Percentiles rank a stretch among this genome's conserved stretches.
Conservation (phyloP, 92 coral and sea anemone genomes). For the Actinostola sp. region DNA sequence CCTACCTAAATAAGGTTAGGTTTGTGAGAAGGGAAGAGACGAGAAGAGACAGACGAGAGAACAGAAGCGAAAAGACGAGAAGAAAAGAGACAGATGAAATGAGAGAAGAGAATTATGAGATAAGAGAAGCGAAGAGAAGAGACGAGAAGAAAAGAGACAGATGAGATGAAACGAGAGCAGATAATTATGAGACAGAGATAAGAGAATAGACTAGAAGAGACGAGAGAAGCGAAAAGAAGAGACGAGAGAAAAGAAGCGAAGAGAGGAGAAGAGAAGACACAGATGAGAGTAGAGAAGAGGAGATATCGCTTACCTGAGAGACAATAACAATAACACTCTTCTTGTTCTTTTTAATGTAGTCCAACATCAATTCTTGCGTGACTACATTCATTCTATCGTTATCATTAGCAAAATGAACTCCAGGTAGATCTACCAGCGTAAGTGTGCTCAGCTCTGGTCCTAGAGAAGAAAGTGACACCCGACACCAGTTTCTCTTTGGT, state of each 20-base stretch:
- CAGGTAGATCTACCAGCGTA: conserved; percentile 85
- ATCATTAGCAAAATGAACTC: conserved; percentile 85
- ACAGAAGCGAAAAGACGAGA: not conserved
- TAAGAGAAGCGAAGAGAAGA: not conserved
- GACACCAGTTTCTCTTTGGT: too few relatives aligned
- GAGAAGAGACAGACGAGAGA: too few relatives aligned
- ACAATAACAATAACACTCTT: conserved; percentile 75
- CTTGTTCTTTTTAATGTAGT: conserved; percentile 76
- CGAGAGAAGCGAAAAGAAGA: too few relatives aligned
- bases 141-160: too few relatives aligned
- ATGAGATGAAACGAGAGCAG: too few relatives aligned
- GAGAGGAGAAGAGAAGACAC: too few relatives aligned
- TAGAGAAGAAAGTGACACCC: conserved; percentile 8
- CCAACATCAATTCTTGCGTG: conserved; percentile 67
- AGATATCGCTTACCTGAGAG: conserved; percentile 10
- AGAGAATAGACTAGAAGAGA: too few relatives aligned
- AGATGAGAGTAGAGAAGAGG: not conserved
- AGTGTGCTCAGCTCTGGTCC: conserved; percentile 74
- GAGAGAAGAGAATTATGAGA: too few relatives aligned
- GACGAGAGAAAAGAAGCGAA: too few relatives aligned
- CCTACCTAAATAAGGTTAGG: conserved; percentile 62
- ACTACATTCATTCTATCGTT: conserved; percentile 67
- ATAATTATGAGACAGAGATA: not conserved
- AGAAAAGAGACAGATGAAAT: too few relatives aligned
- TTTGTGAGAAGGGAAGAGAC: too few relatives aligned